Conservation (phyloP, 2,797 vertebrate genomes). For the Sphenopsis melanotis region DNA sequence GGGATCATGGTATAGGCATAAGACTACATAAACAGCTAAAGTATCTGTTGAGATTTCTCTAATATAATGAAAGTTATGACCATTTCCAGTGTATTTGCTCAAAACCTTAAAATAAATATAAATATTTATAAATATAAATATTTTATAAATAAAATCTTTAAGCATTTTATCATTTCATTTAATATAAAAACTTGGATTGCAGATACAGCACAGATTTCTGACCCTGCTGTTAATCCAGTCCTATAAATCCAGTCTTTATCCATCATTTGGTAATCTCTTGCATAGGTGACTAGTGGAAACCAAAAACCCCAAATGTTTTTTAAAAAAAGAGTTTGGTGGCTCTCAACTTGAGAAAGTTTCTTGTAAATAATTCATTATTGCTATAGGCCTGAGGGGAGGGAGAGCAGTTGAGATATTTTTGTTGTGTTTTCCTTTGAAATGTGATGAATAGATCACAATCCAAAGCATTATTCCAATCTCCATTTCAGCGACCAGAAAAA, state of each 20-base stretch:
- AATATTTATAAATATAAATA: background rate
- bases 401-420: background rate
- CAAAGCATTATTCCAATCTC: constrained; percentile 15
- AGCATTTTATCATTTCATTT: background rate
- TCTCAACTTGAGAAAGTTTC: background rate
- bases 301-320: background rate
- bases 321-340: background rate
- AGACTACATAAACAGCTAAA: background rate
- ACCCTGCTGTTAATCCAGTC: background rate
- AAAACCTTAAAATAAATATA: background rate
- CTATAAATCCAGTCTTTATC: background rate
- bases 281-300: background rate
- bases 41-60: background rate
- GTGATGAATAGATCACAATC: constrained; percentile 10
- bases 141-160: background rate
- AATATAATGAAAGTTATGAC: background rate
- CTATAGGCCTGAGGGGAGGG: background rate
- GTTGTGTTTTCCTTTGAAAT: constrained; percentile 29
- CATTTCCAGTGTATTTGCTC: background rate
- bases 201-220: background rate
- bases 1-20: background rate
- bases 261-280: background rate
- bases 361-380: background rate
- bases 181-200: background rate
- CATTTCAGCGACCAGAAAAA: background rate